These are phyloP conservation scores for Telenomus remus DNA, from an alignment of 1,140 invertebrate genomes.

Conservation along the genomic window DNA sequence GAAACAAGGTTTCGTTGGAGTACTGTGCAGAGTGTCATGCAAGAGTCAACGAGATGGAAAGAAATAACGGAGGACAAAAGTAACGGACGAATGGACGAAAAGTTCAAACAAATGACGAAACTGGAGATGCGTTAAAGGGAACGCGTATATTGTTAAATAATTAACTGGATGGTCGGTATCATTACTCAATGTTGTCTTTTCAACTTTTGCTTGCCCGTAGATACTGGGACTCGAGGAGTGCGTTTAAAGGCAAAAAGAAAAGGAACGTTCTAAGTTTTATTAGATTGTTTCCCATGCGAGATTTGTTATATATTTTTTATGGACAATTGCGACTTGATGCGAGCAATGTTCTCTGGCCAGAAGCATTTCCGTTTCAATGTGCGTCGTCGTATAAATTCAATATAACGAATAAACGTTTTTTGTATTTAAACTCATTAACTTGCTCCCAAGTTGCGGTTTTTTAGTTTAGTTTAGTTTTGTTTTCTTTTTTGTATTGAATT, in stretches of 20 bases:
- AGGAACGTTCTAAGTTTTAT: constrained; percentile 30
- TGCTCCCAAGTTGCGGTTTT: constrained; percentile 1
- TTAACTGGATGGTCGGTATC: no score
- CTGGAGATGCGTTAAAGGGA: constrained; percentile 1
- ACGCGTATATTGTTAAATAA: no score
- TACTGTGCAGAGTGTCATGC: constrained; percentile 74
- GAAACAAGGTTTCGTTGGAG: constrained; percentile 75
- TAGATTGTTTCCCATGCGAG: constrained; percentile 5
- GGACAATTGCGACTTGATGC: not conserved
- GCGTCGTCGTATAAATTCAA: no score
- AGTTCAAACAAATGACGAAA: not conserved
- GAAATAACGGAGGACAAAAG: not conserved
- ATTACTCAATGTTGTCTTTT: not conserved
- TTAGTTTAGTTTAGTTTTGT: no score
- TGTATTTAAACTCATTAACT: constrained; percentile 10
- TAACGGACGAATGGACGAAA: not conserved
- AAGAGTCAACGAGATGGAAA: constrained; percentile 11
- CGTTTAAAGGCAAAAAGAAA: constrained; percentile 14
- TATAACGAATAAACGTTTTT: not conserved
- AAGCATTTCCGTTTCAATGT: not conserved
- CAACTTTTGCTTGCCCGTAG: not conserved
- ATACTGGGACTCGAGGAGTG: constrained; percentile 1
- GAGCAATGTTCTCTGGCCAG: not conserved
- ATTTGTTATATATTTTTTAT: constrained; percentile 23
- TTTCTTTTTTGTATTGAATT: no score